These are phyloP conservation scores for Spicauda simplicius DNA, from an alignment of 2,888 invertebrate genomes.

Conservation along the genomic window DNA sequence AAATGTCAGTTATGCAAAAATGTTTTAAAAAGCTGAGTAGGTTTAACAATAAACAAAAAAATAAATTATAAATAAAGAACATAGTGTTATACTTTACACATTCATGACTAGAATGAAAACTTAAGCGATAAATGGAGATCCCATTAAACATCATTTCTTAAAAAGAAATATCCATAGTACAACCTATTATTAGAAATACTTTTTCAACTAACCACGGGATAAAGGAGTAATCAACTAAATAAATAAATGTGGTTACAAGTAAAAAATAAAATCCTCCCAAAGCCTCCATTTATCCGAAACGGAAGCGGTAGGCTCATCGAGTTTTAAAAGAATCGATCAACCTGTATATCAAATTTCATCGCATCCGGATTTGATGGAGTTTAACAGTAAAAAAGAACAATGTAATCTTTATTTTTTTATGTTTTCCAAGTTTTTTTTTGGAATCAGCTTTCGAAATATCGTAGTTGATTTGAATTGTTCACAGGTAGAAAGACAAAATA, in stretches of 20 bases:
- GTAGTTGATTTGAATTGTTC: too few species aligned
- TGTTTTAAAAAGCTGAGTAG: too few species aligned
- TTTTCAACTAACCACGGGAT: background rate
- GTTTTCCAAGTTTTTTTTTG: too few species aligned
- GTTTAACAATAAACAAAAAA: too few species aligned
- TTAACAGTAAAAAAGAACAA: slow-evolving; percentile 29
- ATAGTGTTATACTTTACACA: too few species aligned
- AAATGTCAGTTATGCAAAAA: too few species aligned
- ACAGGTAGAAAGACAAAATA: too few species aligned
- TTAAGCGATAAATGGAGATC: too few species aligned
- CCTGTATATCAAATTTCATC: slow-evolving; percentile 53
- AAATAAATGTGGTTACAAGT: slow-evolving; percentile 7
- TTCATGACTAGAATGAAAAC: too few species aligned
- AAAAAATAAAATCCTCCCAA: slow-evolving; percentile 40
- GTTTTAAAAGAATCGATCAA: slow-evolving; percentile 48
- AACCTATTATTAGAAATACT: background rate
- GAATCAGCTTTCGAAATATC: too few species aligned
- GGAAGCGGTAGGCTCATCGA: slow-evolving; percentile 47
- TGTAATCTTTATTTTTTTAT: background rate
- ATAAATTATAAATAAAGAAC: too few species aligned
- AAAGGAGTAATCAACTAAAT: background rate
- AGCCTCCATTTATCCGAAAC: slow-evolving; percentile 40
- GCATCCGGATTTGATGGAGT: slow-evolving; percentile 53
- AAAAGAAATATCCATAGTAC: background rate
- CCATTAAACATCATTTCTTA: too few species aligned